Evolutionary conservation across 2,797 vertebrate genomes (phyloP).

Genomic region (Atherinosoma microstoma): DNA sequence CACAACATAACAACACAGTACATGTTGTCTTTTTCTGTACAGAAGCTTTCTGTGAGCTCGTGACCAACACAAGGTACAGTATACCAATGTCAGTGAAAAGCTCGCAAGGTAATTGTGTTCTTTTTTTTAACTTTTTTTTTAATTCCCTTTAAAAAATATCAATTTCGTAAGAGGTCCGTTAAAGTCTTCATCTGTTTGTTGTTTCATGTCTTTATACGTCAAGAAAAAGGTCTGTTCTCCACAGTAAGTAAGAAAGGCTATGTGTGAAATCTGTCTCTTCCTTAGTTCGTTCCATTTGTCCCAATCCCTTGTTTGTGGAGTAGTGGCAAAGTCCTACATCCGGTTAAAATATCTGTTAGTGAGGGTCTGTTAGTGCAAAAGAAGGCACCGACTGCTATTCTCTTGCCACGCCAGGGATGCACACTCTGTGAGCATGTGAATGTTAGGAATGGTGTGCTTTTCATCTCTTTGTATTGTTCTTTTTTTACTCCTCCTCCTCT

Average conservation of each 20-base stretch:
- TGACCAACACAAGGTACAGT: conserved; percentile 76
- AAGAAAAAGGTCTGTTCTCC: conserved; percentile 82
- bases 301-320: conserved; percentile 42
- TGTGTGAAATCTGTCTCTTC: conserved; percentile 83
- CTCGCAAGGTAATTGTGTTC: conserved; percentile 71
- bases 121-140: conserved; percentile 46
- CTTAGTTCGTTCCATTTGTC: conserved; percentile 44
- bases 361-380: conserved; percentile 78
- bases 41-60: conserved; percentile 83
- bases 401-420: conserved; percentile 74
- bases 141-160: conserved; percentile 89
- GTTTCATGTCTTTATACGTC: conserved; percentile 61
- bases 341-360: conserved; percentile 36
- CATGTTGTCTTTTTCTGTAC: conserved; percentile 92
- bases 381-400: conserved; percentile 89
- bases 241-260: conserved; percentile 86
- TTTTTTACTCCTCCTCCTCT: conserved; percentile 23
- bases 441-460: conserved; percentile 60
- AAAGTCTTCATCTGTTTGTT: conserved; percentile 70
- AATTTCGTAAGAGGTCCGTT: conserved; percentile 87
- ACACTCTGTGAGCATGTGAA: conserved; percentile 50
- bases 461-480: conserved; percentile 47
- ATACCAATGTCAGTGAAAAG: conserved; percentile 85
- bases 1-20: conserved; percentile 93
- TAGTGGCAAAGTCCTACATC: conserved; percentile 42